Base-by-base conservation (phyloP, 2,888 invertebrate species). In the Lamellibrachia satsuma region DNA sequence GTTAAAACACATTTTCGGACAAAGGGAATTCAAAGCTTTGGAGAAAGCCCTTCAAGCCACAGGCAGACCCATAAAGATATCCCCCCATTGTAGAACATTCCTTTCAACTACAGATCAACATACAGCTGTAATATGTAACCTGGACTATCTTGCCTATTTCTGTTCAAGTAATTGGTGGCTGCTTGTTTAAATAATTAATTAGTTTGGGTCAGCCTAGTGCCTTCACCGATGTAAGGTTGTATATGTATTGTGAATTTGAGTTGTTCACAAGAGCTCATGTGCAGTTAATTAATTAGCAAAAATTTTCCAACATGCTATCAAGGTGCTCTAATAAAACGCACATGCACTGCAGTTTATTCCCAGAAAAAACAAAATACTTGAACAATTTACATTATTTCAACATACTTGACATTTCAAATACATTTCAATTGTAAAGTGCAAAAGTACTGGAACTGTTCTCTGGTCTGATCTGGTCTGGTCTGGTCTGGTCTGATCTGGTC, bases 171-270 rank as follows among this genome's bases (percentile, higher is more conserved):
- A 75, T 75, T 75, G 22, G 75, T 22, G 15, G 22, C 22, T 22
- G 75, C n/a, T 75, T 75, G 75, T 75, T 75, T 75, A 75, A 75
- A 75, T 75, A 75, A 75, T 75, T 75, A 75, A 75, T 75, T 75
- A 6, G 75, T 75, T 22, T 22, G 15, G n/a, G 75, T 75, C 15
- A 75, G 75, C 4, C 22, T 22, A 75, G 15, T 75, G n/a, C 75
- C 22, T 75, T n/a, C 75, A 15, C 22, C n/a, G 75, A 75, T 75
- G 75, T 75, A 75, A 75, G 1, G 15, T 11, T 75, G 15, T 75
- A 22, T 15, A 4, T 75, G 75, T 22, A 75, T 75, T 75, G 75
- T 15, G 15, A 75, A 75, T 75, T 75, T 75, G n/a, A 75, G n/a
- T 75, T 75, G 22, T 6, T 75, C 75, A 60, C 22, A 22, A 22